A percentile compares a stretch with the other conserved stretches of the same genome.
Conservation (phyloP, 2,113 vertebrate species). For the Barnardius zonarius region DNA sequence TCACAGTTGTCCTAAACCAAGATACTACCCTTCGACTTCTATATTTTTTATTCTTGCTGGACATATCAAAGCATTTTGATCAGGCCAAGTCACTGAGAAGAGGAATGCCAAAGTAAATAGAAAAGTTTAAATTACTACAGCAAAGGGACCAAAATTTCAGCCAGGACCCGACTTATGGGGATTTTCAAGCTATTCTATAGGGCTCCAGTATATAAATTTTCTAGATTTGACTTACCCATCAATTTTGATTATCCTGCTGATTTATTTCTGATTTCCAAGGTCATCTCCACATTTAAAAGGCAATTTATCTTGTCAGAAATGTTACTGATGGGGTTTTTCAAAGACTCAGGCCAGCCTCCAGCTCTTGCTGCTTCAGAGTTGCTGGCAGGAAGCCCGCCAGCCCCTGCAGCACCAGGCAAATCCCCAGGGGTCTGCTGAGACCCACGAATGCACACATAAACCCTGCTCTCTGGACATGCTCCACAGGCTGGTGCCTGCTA, state of each 20-base stretch:
- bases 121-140: conserved; percentile 71
- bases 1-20: conserved; percentile 72
- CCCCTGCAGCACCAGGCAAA: not conserved
- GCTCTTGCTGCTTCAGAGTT: not conserved
- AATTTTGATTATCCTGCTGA: conserved; percentile 63
- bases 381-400: not conserved
- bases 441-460: not conserved
- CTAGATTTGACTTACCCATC: conserved; percentile 61
- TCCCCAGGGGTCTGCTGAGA: not conserved
- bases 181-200: conserved; percentile 63
- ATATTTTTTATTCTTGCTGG: conserved; percentile 66
- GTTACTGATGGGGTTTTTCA: conserved; percentile 38
- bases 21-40: conserved; percentile 53
- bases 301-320: conserved; percentile 57
- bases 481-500: not conserved
- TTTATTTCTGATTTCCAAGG: conserved; percentile 70
- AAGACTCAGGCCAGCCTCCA: not conserved
- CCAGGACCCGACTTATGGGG: conserved; percentile 51
- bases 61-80: conserved; percentile 77
- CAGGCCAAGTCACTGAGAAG: conserved; percentile 70
- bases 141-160: conserved; percentile 62
- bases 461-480: not conserved
- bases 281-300: conserved; percentile 58
- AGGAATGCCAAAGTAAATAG: conserved; percentile 77
- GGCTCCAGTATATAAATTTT: conserved; percentile 61